A percentile compares a stretch with the other conserved stretches of the same genome.
Evolutionary conservation across 1,140 invertebrate species (phyloP).

Genomic region (Venturia canescens): DNA sequence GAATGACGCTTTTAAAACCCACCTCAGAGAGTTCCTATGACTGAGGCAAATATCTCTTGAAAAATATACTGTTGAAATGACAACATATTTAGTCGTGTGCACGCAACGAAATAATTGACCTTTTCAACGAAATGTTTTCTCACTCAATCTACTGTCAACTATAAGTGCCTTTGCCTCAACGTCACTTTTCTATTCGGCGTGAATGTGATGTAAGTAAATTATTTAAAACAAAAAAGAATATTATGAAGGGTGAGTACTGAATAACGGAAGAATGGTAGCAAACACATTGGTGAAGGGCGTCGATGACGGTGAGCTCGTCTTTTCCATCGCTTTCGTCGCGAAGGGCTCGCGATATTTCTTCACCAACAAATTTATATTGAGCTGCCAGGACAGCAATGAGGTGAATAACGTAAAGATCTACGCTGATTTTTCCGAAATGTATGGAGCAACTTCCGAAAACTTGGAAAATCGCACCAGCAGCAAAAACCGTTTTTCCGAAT

Average conservation of each 20-base stretch:
- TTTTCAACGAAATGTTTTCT: no score
- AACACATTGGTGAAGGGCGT: slow-evolving; percentile 46
- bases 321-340: not conserved
- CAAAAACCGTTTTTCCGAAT: slow-evolving; percentile 37
- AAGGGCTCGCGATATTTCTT: not conserved
- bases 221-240: no score
- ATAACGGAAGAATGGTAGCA: not conserved
- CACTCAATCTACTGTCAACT: slow-evolving; percentile 48
- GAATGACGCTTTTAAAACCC: no score
- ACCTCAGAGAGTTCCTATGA: no score
- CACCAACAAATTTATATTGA: slow-evolving; percentile 53
- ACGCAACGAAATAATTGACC: no score
- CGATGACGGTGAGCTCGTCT: slow-evolving; percentile 10
- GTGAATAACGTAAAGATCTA: slow-evolving; percentile 58
- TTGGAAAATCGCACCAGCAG: slow-evolving; percentile 35
- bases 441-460: slow-evolving; percentile 21
- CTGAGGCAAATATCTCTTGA: no score
- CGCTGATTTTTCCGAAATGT: slow-evolving; percentile 50
- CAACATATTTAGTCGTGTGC: no score
- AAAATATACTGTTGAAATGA: no score
- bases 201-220: no score
- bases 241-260: not conserved
- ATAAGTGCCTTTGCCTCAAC: slow-evolving; percentile 39
- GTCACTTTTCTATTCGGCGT: no score
- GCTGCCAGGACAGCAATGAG: slow-evolving; percentile 54